phyloP scores from a whole-genome alignment of 1,140 invertebrate genomes.

The Anoplophora glabripennis region DNA sequence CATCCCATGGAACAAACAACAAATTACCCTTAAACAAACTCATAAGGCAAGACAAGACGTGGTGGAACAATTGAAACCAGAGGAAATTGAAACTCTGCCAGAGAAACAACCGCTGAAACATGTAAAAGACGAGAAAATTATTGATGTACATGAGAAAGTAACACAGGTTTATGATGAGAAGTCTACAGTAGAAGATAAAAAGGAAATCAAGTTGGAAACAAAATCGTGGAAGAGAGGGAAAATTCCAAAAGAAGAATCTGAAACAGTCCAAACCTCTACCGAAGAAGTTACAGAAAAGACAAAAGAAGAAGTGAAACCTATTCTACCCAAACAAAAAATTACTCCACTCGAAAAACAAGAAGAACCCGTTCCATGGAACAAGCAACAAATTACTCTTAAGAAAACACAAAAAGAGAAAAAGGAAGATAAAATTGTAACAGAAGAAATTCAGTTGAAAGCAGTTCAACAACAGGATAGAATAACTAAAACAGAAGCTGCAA shows the following conservation, averaged over 20 bases:
- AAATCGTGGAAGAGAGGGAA: constrained; percentile 26
- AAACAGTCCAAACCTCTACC: constrained; percentile 47
- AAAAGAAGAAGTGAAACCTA: constrained; percentile 11
- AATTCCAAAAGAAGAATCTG: constrained; percentile 53
- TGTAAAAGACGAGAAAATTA: constrained; percentile 15
- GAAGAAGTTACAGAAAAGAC: background rate
- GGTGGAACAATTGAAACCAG: background rate
- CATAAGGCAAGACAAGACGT: background rate
- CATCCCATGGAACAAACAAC: constrained; percentile 49
- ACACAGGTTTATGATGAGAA: background rate
- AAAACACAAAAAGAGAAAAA: constrained; percentile 45
- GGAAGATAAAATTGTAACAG: constrained; percentile 38
- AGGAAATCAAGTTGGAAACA: background rate
- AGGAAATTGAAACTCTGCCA: background rate
- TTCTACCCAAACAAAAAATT: constrained; percentile 2
- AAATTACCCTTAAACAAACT: constrained; percentile 45
- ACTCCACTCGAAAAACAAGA: constrained; percentile 26
- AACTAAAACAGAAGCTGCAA: background rate
- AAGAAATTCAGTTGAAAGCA: constrained; percentile 12
- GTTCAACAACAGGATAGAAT: background rate
- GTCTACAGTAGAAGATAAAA: background rate
- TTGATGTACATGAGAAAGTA: constrained; percentile 2
- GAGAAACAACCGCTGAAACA: background rate
- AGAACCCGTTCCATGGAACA: constrained; percentile 47
- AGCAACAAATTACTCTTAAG: constrained; percentile 47